Evolutionary conservation across 1,140 invertebrate genomes (phyloP).

Genomic region (Belonocnema kinseyi): DNA sequence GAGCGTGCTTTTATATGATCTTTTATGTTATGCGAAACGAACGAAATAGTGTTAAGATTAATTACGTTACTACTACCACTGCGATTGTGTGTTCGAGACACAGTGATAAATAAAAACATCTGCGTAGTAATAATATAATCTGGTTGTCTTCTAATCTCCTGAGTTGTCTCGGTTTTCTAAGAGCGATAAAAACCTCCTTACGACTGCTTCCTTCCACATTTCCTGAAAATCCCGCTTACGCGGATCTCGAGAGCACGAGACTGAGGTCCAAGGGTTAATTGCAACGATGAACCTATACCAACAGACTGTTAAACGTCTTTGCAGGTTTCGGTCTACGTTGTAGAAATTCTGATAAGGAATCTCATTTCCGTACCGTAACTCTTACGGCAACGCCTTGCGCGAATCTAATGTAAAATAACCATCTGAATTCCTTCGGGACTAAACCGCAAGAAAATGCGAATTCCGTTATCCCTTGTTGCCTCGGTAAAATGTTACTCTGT

Average conservation of each 20-base stretch:
- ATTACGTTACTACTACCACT: slow-evolving; percentile 7
- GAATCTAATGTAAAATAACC: background rate
- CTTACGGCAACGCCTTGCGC: background rate
- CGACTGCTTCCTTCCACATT: background rate
- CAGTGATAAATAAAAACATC: slow-evolving; percentile 33
- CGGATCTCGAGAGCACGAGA: no score
- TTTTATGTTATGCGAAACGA: background rate
- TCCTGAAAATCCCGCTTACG: background rate
- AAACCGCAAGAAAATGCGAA: background rate
- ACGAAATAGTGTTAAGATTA: slow-evolving; percentile 33
- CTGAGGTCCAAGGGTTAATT: background rate
- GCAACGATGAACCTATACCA: background rate
- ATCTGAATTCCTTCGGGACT: background rate
- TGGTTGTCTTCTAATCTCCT: background rate
- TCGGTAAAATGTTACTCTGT: background rate
- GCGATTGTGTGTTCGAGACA: slow-evolving; percentile 31
- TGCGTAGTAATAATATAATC: slow-evolving; percentile 8
- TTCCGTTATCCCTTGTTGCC: background rate
- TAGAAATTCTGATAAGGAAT: slow-evolving; percentile 3
- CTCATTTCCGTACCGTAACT: background rate
- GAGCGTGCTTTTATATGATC: slow-evolving; percentile 15
- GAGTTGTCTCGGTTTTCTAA: background rate
- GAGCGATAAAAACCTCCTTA: background rate
- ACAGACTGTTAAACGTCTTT: background rate
- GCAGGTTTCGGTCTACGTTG: background rate